Conservation (phyloP, 1,140 invertebrate species). For the Argopecten irradians region DNA sequence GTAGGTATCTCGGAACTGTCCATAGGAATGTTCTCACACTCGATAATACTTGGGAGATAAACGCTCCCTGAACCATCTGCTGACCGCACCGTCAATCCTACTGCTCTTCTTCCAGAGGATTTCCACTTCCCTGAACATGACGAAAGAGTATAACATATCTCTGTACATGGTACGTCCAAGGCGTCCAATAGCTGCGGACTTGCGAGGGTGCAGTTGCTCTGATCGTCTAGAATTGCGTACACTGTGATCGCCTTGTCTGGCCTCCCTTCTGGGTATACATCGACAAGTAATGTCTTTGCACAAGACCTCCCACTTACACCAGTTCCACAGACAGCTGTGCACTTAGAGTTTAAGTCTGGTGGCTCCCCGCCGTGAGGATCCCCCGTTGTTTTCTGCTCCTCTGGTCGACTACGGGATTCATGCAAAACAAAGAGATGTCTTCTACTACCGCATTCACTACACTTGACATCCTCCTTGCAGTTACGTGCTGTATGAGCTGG, state of each 20-base stretch:
- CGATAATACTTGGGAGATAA: background rate
- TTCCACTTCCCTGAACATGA: background rate
- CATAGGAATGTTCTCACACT: background rate
- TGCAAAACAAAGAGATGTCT: constrained; percentile 41
- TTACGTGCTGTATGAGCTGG: constrained; percentile 36
- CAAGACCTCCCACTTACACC: constrained; percentile 45
- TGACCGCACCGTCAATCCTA: background rate
- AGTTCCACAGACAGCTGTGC: constrained; percentile 17
- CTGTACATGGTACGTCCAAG: background rate
- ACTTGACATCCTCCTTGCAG: constrained; percentile 35
- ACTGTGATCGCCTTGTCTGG: constrained; percentile 34
- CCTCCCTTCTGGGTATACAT: constrained; percentile 19
- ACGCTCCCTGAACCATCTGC: background rate
- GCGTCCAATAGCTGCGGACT: background rate
- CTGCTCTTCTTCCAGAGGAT: background rate
- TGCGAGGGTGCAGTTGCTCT: constrained; percentile 51
- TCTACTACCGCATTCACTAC: constrained; percentile 34
- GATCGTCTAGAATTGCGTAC: constrained; percentile 57
- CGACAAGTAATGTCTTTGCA: constrained; percentile 41
- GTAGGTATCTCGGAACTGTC: background rate
- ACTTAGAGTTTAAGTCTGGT: background rate
- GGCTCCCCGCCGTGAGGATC: constrained; percentile 39
- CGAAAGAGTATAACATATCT: background rate
- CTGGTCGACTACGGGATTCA: background rate
- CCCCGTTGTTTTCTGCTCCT: too few relatives aligned